Conservation (phyloP, 2,888 invertebrate species). For the Diloba caeruleocephala region DNA sequence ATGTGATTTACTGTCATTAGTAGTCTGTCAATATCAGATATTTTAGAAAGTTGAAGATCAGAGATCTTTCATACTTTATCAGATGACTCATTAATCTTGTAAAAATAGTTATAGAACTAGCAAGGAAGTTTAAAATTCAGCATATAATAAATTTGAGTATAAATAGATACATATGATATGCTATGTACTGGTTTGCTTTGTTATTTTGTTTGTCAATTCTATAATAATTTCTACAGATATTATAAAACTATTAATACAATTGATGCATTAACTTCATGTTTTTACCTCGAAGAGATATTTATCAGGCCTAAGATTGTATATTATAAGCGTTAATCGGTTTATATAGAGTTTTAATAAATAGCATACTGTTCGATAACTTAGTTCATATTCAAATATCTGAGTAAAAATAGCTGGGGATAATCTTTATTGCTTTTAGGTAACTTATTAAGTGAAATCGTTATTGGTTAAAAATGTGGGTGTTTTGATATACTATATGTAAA, state of each 20-base stretch:
- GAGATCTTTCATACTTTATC: conserved; percentile 40
- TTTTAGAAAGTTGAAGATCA: conserved; percentile 40
- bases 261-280: conserved; percentile 1
- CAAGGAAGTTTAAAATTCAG: conserved; percentile 41
- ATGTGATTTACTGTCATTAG: too few relatives aligned
- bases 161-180: conserved; percentile 13
- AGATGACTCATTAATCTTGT: conserved; percentile 39
- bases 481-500: too few relatives aligned
- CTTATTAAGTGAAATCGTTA: too few relatives aligned
- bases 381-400: too few relatives aligned
- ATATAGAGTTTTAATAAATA: too few relatives aligned
- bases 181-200: conserved; percentile 7
- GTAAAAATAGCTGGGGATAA: too few relatives aligned
- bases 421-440: too few relatives aligned
- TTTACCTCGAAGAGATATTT: conserved; percentile 10
- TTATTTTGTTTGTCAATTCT: conserved; percentile 28
- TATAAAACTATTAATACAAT: conserved; percentile 4
- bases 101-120: conserved; percentile 37
- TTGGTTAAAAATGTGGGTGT: too few relatives aligned
- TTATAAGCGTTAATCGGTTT: background rate
- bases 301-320: conserved; percentile 3
- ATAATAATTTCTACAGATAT: conserved; percentile 27
- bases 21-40: too few relatives aligned
- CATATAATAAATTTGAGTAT: conserved; percentile 22
- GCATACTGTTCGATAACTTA: too few relatives aligned